Conservation (phyloP, 2,797 vertebrate genomes). For the Synanceia verrucosa region DNA sequence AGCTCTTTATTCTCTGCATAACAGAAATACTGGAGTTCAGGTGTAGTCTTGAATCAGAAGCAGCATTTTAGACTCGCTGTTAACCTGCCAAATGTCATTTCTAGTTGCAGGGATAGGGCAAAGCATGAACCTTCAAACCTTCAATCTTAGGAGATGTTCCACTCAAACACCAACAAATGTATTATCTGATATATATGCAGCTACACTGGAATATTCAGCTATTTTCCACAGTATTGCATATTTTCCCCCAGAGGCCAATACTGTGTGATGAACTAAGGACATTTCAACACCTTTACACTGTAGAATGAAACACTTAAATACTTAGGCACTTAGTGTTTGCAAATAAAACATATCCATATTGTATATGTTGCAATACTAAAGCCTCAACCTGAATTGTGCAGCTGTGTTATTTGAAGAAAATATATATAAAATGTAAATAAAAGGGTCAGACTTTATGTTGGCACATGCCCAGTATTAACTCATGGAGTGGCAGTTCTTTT, state of each 20-base stretch:
- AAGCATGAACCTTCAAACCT: background rate
- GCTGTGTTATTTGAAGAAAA: background rate
- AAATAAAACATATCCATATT: too few species aligned
- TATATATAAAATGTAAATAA: background rate
- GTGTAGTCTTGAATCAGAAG: background rate
- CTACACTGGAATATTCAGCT: conserved; percentile 20
- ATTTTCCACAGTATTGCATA: conserved; percentile 16
- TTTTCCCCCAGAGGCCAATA: conserved; percentile 15
- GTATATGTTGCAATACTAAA: background rate
- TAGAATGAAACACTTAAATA: too few species aligned
- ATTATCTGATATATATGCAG: conserved; percentile 8
- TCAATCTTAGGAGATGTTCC: background rate
- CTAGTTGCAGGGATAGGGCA: background rate
- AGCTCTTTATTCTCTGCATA: background rate
- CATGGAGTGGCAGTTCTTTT: too few species aligned
- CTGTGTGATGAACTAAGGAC: conserved; percentile 35
- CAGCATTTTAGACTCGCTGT: background rate
- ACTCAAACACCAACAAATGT: conserved; percentile 8
- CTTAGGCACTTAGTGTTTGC: too few species aligned
- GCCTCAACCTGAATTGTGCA: background rate
- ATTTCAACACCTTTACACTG: conserved; percentile 38
- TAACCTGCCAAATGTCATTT: conserved; percentile 18
- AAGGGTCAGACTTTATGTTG: background rate
- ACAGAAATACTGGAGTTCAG: background rate
- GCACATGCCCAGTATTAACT: background rate